Evolutionary conservation across 1,140 invertebrate genomes (phyloP).

Genomic region (Megathymus violae): DNA sequence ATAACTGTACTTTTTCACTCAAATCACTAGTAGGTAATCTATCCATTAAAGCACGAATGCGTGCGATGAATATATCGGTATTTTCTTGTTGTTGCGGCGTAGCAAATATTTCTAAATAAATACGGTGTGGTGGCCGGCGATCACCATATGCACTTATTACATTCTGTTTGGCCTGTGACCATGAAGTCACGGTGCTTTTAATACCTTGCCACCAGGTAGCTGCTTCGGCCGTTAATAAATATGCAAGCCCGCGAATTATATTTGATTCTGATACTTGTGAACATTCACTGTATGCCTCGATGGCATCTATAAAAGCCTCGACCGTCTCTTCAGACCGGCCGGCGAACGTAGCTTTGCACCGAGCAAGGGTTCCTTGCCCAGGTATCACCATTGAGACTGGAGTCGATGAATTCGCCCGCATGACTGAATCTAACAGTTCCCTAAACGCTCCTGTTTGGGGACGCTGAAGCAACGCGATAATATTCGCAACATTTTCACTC

Average conservation of each 20-base stretch:
- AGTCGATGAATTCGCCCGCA: no score
- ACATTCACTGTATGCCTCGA: neutral
- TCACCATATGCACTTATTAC: conserved; percentile 2
- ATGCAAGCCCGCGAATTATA: conserved; percentile 22
- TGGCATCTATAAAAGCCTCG: conserved; percentile 4
- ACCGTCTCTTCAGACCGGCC: conserved; percentile 1
- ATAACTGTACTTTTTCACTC: neutral
- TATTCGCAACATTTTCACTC: no score
- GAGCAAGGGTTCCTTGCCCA: conserved; percentile 1
- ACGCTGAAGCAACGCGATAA: no score
- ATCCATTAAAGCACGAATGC: neutral
- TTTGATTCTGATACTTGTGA: conserved; percentile 3
- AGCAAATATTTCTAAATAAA: conserved; percentile 6
- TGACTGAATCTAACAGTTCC: no score
- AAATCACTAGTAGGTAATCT: neutral
- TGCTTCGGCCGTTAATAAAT: neutral
- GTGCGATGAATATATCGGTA: neutral
- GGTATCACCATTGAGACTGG: no score
- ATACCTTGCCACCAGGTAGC: conserved; percentile 10
- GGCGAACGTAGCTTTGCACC: neutral
- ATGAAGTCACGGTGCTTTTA: no score
- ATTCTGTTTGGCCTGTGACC: neutral
- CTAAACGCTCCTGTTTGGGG: no score
- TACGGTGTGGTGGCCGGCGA: conserved; percentile 7
- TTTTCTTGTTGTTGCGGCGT: neutral